Evolutionary conservation across 2,888 invertebrate species (phyloP), one percentile per base, ranked within the genome.

Genomic region (Andrena haemorrhoa): DNA sequence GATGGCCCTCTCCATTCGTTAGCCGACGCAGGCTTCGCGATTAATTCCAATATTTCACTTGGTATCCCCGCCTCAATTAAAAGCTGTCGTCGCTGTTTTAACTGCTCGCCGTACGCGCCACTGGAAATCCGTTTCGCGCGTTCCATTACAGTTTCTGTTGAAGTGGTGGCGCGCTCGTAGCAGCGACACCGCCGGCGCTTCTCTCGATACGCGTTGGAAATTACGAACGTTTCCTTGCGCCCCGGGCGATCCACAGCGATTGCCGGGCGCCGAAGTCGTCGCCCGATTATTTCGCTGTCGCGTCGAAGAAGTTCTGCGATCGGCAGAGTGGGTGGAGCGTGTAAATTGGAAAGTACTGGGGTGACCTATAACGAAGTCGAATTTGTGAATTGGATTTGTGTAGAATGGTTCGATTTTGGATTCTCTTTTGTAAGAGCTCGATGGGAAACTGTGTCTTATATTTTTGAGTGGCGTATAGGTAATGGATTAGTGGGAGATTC

Each of bases 31-130:
- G 79, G 80, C 81, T 80, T 83, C 79, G 71, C 83, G 86, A 88
- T 86, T 88, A 88, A 88, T 88, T 88, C 86, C 88, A 88, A 88
- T 88, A 88, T 88, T 84, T 88, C 86, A 83, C 82, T 75, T 69
- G 83, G 80, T 85, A 78, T 80, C 79, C 82, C 74, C 70, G 78
- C 83, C 83, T 85, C 88, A 79, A 88, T 86, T 88, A 88, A 88
- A 88, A 88, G 79, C 88, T 85, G 88, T 88, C 86, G 83, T 74
- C 79, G 80, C 82, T 76, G 87, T 86, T 88, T 86, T 85, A 88
- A 86, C 86, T 68, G 78, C 56, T 56, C 73, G 41, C 73, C 79
- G 77, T 60, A 60, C 85, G 85, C 61, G 63, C 33, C 63, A 23
- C 75, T 82, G 84, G 64, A 86, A 86, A 86, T 84, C 69, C 87